Evolutionary conservation across 2,797 vertebrate genomes (phyloP), one percentile per base, ranked within the genome.

Genomic region (Gobio occitaniae): DNA sequence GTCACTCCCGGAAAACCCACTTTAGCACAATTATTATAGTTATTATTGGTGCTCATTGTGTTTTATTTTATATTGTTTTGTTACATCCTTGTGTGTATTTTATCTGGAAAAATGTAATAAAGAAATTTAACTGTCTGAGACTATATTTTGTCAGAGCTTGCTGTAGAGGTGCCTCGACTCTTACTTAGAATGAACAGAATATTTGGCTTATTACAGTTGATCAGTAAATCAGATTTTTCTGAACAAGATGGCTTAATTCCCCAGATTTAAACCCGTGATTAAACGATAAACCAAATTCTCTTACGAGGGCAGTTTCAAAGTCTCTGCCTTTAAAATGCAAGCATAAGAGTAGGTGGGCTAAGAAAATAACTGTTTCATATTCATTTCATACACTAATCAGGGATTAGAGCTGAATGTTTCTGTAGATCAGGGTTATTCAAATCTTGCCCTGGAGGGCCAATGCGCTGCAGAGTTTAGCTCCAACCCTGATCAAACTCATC

Each of bases 71-170:
- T 92, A 93, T 93, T 81, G 88, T 90, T 88, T 90, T 91, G 83
- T 89, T 89, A 89, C 80, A 90, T 32, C 71, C 75, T 65, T 80
- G 77, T 78, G 89, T 93, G 78, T 92, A 86, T 90, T 93, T 93
- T 90, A 92, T 90, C 86, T 88, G 75, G 89, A 94, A 91, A 90
- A 92, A 89, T 91, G 91, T 90, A 95, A 93, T 94, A 93, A 94
- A 95, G 90, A 72, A 89, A 81, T 89, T 80, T 74, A 75, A 61
- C 13, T 65, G 47, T 7, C 4, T 76, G 38, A 15, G 52, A 41
- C 10, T 6, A 13, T 52, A 50, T 76, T 54, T 78, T 61, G 9
- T 74, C 8, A 15, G 8, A 29, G 0, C 38, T 38, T 80, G 44
- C 54, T 17, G 2, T 25, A 25, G 13, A 44, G 7, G 12, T 9